phyloP scores from a whole-genome alignment of 2,888 invertebrate genomes.

The Dinocampus coccinellae region DNA sequence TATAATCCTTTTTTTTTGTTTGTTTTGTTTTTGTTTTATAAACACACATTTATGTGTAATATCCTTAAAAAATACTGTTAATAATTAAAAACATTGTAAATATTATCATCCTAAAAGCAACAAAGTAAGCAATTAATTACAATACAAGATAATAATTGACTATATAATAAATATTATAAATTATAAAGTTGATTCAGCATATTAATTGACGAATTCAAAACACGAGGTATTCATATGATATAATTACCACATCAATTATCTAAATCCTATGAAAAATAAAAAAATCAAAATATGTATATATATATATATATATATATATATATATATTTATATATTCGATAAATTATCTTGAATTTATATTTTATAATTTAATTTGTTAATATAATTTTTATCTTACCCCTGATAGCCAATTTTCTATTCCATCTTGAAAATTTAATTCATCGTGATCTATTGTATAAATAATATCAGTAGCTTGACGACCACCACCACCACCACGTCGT shows the following conservation, averaged over 20 bases:
- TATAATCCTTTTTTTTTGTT: no score
- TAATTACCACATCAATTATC: conserved; percentile 11
- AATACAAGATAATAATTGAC: conserved; percentile 10
- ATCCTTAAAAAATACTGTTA: conserved; percentile 10
- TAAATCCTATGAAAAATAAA: conserved; percentile 31
- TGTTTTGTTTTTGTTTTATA: background rate
- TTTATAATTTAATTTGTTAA: background rate
- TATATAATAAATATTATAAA: conserved; percentile 4
- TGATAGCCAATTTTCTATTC: conserved; percentile 65
- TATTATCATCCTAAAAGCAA: background rate
- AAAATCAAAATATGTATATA: no score
- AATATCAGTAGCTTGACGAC: conserved; percentile 65
- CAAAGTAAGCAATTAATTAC: background rate
- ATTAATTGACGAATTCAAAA: background rate
- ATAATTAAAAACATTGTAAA: conserved; percentile 3
- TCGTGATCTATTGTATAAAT: conserved; percentile 73
- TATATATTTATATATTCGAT: conserved; percentile 18
- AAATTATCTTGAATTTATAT: background rate
- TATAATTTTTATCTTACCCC: conserved; percentile 52
- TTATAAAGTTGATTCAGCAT: background rate
- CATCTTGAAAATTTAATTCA: conserved; percentile 70
- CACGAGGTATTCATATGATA: conserved; percentile 1
- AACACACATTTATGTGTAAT: conserved; percentile 11
- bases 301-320: no score
- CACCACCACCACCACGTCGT: conserved; percentile 59